phyloP scores from a whole-genome alignment of 2,797 vertebrate genomes.

The Coilia nasus region DNA sequence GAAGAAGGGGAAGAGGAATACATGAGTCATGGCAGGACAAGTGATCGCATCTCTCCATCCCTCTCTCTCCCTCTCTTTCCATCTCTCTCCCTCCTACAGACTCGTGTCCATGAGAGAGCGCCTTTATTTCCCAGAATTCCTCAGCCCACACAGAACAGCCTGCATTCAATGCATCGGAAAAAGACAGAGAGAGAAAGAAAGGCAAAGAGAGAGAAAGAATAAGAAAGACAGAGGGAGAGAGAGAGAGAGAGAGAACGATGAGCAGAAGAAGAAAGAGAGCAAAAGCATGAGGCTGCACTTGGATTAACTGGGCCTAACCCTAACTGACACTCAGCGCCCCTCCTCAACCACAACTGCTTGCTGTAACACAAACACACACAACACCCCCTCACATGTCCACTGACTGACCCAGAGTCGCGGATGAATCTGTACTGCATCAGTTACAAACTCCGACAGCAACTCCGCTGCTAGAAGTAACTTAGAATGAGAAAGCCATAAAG shows the following conservation, averaged over 20 bases:
- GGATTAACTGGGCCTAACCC: neutral
- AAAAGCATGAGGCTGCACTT: neutral
- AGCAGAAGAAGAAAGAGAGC: neutral
- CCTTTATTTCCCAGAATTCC: constrained; percentile 2
- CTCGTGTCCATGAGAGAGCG: neutral
- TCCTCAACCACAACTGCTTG: neutral
- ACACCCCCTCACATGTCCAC: neutral
- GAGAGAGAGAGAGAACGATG: no score
- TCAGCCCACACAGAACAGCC: neutral
- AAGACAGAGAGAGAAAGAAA: neutral
- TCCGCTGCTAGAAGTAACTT: neutral
- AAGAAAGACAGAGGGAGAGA: no score
- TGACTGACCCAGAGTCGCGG: neutral
- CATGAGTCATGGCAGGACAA: neutral
- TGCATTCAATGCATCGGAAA: neutral
- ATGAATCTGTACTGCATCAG: neutral
- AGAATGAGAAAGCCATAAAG: neutral
- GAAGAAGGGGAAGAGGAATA: neutral
- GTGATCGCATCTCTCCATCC: neutral
- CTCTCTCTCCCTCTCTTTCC: neutral
- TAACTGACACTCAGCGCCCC: neutral
- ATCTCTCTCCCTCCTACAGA: neutral
- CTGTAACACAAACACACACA: neutral
- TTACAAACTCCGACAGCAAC: neutral
- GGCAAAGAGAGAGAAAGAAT: no score